These are phyloP conservation scores for Drosophila suboccidentalis DNA, from an alignment of 2,888 invertebrate species.

Conservation along the genomic window DNA sequence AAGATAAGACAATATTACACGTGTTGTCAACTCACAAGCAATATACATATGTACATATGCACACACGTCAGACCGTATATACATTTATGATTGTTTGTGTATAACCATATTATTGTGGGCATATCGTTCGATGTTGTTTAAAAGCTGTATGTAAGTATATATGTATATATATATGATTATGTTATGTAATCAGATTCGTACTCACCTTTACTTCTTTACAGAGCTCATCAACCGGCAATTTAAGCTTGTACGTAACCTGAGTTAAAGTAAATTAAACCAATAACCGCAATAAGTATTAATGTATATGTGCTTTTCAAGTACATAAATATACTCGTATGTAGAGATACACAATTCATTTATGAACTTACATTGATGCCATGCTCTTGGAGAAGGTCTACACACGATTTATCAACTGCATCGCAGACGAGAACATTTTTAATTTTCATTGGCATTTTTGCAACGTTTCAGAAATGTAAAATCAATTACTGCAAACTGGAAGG, in stretches of 20 bases:
- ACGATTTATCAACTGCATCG: conserved; percentile 96
- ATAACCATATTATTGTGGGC: neutral
- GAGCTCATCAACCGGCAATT: conserved; percentile 92
- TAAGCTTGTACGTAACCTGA: conserved; percentile 89
- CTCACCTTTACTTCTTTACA: conserved; percentile 93
- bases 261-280: conserved; percentile 33
- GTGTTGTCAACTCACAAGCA: conserved; percentile 8
- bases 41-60: no score
- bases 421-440: conserved; percentile 95
- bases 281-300: conserved; percentile 10
- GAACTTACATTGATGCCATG: conserved; percentile 91
- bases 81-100: conserved; percentile 10
- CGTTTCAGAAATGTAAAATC: conserved; percentile 3
- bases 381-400: conserved; percentile 91
- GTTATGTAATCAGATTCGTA: conserved; percentile 34
- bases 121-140: neutral
- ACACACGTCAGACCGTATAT: conserved; percentile 1
- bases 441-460: conserved; percentile 86
- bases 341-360: neutral
- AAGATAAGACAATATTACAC: conserved; percentile 21
- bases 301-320: neutral
- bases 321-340: neutral
- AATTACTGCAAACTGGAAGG: conserved; percentile 10
- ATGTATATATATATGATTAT: conserved; percentile 7
- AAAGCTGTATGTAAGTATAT: neutral